phyloP scores from a whole-genome alignment of 1,140 invertebrate species.

The Drosophila mauritiana region DNA sequence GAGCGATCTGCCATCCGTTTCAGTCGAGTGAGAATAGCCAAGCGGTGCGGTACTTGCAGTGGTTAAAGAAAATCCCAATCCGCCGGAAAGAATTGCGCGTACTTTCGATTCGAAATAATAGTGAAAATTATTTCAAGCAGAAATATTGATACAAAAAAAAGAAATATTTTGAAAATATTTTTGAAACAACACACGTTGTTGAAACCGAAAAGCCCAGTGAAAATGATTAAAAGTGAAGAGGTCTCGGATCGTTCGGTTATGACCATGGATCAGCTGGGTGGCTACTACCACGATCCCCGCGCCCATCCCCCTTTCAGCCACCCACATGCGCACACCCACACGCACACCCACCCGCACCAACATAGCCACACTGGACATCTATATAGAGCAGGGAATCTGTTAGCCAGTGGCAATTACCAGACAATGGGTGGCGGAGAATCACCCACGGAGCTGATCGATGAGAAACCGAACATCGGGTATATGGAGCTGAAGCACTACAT shows the following conservation, averaged over 20 bases:
- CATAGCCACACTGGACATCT: conserved; percentile 37
- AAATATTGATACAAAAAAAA: conserved; percentile 1
- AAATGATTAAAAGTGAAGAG: conserved; percentile 83
- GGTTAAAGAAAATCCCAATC: conserved; percentile 24
- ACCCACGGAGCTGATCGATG: conserved; percentile 72
- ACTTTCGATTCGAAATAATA: background rate
- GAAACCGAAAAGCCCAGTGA: conserved; percentile 4
- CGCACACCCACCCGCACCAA: conserved; percentile 37
- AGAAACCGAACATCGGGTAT: conserved; percentile 73
- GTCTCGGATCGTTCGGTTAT: conserved; percentile 62
- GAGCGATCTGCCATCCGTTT: conserved; percentile 13
- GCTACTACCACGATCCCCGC: conserved; percentile 52
- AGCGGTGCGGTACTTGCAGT: conserved; percentile 53
- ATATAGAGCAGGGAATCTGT: conserved; percentile 65
- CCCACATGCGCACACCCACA: conserved; percentile 35
- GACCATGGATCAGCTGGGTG: conserved; percentile 57
- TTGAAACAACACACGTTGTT: background rate
- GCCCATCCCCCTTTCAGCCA: conserved; percentile 34
- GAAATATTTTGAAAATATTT: background rate
- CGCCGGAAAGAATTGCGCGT: conserved; percentile 8
- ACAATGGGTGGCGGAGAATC: conserved; percentile 60
- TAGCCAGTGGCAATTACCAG: conserved; percentile 65
- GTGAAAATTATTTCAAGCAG: conserved; percentile 8
- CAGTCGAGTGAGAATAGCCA: conserved; percentile 71
- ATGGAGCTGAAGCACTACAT: conserved; percentile 80